Evolutionary conservation across 2,797 vertebrate species (phyloP).

Genomic region (Enteromius viviparus): DNA sequence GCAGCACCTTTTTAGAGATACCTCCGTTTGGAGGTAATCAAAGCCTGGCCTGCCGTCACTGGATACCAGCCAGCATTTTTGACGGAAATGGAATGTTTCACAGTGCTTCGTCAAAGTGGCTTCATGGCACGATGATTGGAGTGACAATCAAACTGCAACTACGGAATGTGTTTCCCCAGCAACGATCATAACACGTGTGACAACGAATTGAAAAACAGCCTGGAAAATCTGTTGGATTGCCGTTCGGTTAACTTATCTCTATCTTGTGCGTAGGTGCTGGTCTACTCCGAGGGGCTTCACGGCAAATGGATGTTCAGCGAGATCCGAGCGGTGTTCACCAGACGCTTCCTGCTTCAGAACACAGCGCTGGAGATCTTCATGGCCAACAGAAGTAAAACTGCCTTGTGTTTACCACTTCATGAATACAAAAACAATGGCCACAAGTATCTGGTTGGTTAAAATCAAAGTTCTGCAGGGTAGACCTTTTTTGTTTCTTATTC

Average conservation of each 20-base stretch:
- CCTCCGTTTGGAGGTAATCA: constrained; percentile 32
- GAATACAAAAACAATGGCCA: not conserved
- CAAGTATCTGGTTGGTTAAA: not conserved
- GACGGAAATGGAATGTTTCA: constrained; percentile 26
- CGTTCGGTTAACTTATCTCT: not conserved
- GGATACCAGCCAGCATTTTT: constrained; percentile 37
- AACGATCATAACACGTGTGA: constrained; percentile 30
- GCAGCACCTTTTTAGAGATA: constrained; percentile 20
- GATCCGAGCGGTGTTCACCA: constrained; percentile 94
- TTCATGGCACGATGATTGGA: constrained; percentile 17
- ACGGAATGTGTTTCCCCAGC: constrained; percentile 28
- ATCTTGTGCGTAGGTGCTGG: constrained; percentile 81
- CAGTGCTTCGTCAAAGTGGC: constrained; percentile 11
- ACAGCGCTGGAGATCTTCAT: constrained; percentile 97
- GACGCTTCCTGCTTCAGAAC: constrained; percentile 93
- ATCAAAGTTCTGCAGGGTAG: not conserved
- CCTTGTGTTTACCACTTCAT: constrained; percentile 24
- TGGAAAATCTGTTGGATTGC: constrained; percentile 7
- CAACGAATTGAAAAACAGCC: not conserved
- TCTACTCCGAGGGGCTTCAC: constrained; percentile 94
- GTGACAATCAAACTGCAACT: constrained; percentile 25
- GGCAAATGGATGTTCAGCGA: constrained; percentile 99
- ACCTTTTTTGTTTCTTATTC: not conserved
- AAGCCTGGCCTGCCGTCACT: constrained; percentile 22
- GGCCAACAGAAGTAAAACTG: constrained; percentile 92